A percentile compares a stretch with the other conserved stretches of the same genome.
Evolutionary conservation across 1,140 invertebrate genomes (phyloP).

Genomic region (Asbolus verrucosus): DNA sequence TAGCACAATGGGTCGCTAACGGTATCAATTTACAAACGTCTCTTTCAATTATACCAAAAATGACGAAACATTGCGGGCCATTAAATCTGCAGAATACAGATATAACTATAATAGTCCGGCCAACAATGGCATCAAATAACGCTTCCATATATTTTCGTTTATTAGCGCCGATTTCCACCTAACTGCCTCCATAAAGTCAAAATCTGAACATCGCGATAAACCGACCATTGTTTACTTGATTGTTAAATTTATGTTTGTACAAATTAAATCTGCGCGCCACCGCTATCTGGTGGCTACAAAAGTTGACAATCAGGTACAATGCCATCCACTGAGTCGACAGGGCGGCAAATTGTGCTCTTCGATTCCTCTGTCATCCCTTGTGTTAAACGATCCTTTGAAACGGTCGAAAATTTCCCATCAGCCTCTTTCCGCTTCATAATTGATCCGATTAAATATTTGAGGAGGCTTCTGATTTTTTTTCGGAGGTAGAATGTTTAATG

Average conservation of each 20-base stretch:
- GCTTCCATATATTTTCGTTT: slow-evolving; percentile 63
- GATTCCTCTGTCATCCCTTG: neutral
- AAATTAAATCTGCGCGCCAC: slow-evolving; percentile 64
- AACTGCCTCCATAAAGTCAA: slow-evolving; percentile 64
- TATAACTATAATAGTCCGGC: slow-evolving; percentile 59
- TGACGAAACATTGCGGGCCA: slow-evolving; percentile 57
- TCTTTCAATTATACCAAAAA: slow-evolving; percentile 57
- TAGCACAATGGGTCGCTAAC: slow-evolving; percentile 51
- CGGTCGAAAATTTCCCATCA: too few species aligned
- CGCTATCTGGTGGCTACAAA: slow-evolving; percentile 63
- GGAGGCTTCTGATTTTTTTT: neutral
- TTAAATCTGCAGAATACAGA: slow-evolving; percentile 60
- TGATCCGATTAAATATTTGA: slow-evolving; percentile 3
- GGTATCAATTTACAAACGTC: slow-evolving; percentile 57
- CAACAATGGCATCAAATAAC: slow-evolving; percentile 60
- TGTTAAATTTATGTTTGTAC: slow-evolving; percentile 66
- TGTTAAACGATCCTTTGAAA: neutral
- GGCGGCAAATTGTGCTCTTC: slow-evolving; percentile 47
- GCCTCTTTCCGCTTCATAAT: neutral
- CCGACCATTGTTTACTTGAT: slow-evolving; percentile 66
- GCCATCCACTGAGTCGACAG: slow-evolving; percentile 22
- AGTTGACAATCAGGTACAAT: slow-evolving; percentile 61
- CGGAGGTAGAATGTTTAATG: slow-evolving; percentile 4
- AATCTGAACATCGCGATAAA: slow-evolving; percentile 66
- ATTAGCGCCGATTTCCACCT: slow-evolving; percentile 63